These are phyloP conservation scores for Kradibia gibbosae DNA, from an alignment of 1,140 invertebrate species.

Conservation along the genomic window DNA sequence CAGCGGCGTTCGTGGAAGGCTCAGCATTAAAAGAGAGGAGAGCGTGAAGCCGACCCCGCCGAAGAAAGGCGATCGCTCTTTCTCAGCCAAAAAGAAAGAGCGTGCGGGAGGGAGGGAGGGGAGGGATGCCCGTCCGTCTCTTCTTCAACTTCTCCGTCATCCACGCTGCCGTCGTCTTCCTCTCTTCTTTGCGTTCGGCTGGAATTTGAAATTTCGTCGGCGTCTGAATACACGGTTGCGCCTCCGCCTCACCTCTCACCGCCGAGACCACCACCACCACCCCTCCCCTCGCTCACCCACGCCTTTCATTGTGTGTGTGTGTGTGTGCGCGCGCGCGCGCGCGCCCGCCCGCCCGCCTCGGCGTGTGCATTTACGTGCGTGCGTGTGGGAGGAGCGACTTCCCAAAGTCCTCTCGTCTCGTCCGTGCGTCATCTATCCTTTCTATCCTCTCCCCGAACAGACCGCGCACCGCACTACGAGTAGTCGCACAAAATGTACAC, in stretches of 20 bases:
- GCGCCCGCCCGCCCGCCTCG: too few species aligned
- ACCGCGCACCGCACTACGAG: neutral
- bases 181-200: conserved; percentile 17
- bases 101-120: neutral
- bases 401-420: conserved; percentile 20
- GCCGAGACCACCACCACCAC: too few species aligned
- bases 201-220: conserved; percentile 43
- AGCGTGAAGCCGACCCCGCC: conserved; percentile 11
- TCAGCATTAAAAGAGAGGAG: conserved; percentile 43
- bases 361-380: neutral
- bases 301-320: too few species aligned
- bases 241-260: too few species aligned
- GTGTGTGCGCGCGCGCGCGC: neutral
- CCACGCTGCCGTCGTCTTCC: neutral
- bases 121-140: neutral
- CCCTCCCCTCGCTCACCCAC: too few species aligned
- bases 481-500: neutral
- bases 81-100: conserved; percentile 27
- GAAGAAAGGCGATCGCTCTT: conserved; percentile 43
- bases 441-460: neutral
- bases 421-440: neutral
- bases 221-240: neutral
- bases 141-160: conserved; percentile 18
- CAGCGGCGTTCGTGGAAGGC: conserved; percentile 43
- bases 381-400: conserved; percentile 35